phyloP scores from a whole-genome alignment of 2,113 vertebrate genomes.

The Epinephelus lanceolatus region DNA sequence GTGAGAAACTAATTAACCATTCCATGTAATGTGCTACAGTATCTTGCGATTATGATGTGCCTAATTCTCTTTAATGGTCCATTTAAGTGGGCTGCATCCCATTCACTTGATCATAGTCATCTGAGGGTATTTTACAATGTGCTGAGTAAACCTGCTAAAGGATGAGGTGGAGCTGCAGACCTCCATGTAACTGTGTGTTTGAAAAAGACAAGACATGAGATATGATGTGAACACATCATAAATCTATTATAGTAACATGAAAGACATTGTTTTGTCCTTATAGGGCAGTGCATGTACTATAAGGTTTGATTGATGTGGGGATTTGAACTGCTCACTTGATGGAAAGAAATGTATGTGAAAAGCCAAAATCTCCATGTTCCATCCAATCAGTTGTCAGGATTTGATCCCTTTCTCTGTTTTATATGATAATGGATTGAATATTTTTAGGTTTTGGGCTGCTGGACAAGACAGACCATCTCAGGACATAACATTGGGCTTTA shows the following conservation, averaged over 20 bases:
- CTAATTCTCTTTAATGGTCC: conserved; percentile 50
- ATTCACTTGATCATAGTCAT: conserved; percentile 36
- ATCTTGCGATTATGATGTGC: conserved; percentile 22
- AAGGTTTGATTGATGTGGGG: too few relatives aligned
- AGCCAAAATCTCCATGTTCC: too few relatives aligned
- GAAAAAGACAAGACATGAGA: background rate
- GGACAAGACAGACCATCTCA: too few relatives aligned
- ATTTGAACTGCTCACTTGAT: too few relatives aligned
- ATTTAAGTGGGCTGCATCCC: conserved; percentile 19
- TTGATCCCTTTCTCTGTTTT: background rate
- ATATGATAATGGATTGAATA: background rate
- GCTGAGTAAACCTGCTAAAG: background rate
- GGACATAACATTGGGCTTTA: too few relatives aligned
- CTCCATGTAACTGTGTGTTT: background rate
- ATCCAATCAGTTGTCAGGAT: background rate
- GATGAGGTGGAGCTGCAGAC: conserved; percentile 2
- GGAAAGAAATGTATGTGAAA: too few relatives aligned
- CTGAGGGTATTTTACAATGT: conserved; percentile 5
- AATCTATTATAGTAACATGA: background rate
- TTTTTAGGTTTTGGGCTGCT: background rate
- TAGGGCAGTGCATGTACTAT: background rate
- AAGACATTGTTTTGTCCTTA: background rate
- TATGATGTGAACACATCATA: background rate
- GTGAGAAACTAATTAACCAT: conserved; percentile 43
- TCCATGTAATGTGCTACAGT: conserved; percentile 25